A percentile compares a stretch with the other conserved stretches of the same genome.
phyloP scores from a whole-genome alignment of 2,888 invertebrate species.

The Therioaphis trifolii region DNA sequence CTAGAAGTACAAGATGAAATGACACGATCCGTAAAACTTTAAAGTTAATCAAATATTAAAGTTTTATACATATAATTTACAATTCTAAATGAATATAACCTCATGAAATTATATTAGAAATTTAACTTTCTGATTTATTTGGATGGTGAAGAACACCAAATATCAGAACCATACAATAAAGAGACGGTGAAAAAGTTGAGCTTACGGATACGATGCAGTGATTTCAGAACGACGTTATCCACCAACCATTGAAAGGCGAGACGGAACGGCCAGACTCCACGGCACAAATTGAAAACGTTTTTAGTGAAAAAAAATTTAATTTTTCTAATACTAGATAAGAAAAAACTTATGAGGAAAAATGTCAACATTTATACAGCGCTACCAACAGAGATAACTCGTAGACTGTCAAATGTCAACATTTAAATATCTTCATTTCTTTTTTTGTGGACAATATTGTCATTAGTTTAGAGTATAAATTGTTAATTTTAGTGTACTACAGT shows the following conservation, averaged over 20 bases:
- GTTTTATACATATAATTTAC: too few relatives aligned
- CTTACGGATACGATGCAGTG: neutral
- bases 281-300: neutral
- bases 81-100: neutral
- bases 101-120: slow-evolving; percentile 11
- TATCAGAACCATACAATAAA: neutral
- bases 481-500: too few relatives aligned
- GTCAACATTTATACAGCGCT: slow-evolving; percentile 59
- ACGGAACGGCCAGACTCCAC: neutral
- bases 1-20: neutral
- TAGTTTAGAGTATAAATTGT: neutral
- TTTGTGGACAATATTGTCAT: neutral
- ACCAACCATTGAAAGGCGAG: neutral
- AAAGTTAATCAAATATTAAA: neutral
- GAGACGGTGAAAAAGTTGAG: neutral
- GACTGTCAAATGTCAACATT: neutral
- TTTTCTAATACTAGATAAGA: slow-evolving; percentile 47
- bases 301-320: slow-evolving; percentile 37
- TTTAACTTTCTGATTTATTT: neutral
- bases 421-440: too few relatives aligned
- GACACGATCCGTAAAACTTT: neutral
- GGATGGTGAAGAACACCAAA: neutral
- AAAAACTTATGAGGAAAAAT: slow-evolving; percentile 53
- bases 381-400: slow-evolving; percentile 34
- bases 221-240: neutral